These are phyloP conservation scores for Schrankia costaestrigalis DNA, from an alignment of 2,888 invertebrate species.

Conservation along the genomic window DNA sequence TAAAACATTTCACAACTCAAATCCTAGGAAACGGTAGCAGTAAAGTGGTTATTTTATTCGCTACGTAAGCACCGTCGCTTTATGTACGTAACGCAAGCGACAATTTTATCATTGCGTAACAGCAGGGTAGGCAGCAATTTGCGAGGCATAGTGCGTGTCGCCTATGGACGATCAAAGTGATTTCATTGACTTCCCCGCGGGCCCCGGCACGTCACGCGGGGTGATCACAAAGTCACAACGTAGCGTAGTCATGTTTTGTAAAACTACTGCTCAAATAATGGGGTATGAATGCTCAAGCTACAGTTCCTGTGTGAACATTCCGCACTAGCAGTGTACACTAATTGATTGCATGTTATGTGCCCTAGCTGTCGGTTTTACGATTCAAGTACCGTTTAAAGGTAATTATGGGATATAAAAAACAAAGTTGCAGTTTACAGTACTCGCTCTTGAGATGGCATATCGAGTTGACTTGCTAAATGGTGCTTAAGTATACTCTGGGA, in stretches of 20 bases:
- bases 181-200: constrained; percentile 41
- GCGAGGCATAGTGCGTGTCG: constrained; percentile 70
- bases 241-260: constrained; percentile 26
- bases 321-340: constrained; percentile 27
- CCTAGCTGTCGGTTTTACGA: constrained; percentile 5
- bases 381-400: no score
- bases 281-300: constrained; percentile 36
- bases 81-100: constrained; percentile 47
- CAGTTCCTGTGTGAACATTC: constrained; percentile 41
- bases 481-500: no score
- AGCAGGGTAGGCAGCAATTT: constrained; percentile 55
- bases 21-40: constrained; percentile 45
- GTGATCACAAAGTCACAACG: constrained; percentile 42
- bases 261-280: constrained; percentile 33
- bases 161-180: constrained; percentile 44
- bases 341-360: constrained; percentile 23
- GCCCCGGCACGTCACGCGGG: constrained; percentile 51
- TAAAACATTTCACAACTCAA: constrained; percentile 19
- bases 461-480: no score
- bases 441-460: no score
- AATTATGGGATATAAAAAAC: no score
- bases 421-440: no score
- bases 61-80: constrained; percentile 31
- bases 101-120: constrained; percentile 71
- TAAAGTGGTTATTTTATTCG: constrained; percentile 38